Base-by-base conservation (phyloP, 2,113 vertebrate species). In the Tympanuchus pallidicinctus region DNA sequence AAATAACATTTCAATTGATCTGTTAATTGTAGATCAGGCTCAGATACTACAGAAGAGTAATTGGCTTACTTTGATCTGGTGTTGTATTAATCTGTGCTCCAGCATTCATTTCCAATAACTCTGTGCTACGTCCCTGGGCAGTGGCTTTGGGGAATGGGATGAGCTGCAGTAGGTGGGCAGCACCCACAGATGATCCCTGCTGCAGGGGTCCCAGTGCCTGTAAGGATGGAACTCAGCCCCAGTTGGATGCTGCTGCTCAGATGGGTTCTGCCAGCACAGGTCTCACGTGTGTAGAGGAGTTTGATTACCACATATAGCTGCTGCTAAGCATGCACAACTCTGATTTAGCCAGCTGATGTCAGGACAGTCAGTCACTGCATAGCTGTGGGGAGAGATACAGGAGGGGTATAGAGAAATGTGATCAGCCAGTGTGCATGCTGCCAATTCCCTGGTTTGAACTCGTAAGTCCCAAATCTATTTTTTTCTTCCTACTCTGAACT, bases 401-500 rank as follows among this genome's bases (percentile, higher is more conserved):
- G 45, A 82, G 50, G 50, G 19, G 45, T 45, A 42, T 86, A 45
- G 64, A 50, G 15, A 82, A 67, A 63, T 40, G n/a, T 85, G 78
- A 82, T 47, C 61, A 52, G 80, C 36, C 48, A n/a, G 36, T 22
- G 30, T 50, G 36, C 28, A 50, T 20, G 36, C 36, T 48, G 38
- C 43, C 47, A 43, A 69, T 89, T 92, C 65, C 9, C 57, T 75
- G 40, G 47, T 57, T 43, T 83, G 69, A 95, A 88, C 30, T 91
- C 73, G 45, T 15, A 94, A 92, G 65, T 48, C 79, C 92, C 82
- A 77, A 88, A 82, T 90, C 57, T 93, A 20, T 89, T 94, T 91
- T 91, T 86, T 94, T 89, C 89, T 86, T 94, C 82, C 87, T 19
- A 11, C 57, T 92, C 76, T 67, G 69, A 92, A 93, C 82, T 65